Evolutionary conservation across 2,888 invertebrate genomes (phyloP).

Genomic region (Oscheius myriophilus): DNA sequence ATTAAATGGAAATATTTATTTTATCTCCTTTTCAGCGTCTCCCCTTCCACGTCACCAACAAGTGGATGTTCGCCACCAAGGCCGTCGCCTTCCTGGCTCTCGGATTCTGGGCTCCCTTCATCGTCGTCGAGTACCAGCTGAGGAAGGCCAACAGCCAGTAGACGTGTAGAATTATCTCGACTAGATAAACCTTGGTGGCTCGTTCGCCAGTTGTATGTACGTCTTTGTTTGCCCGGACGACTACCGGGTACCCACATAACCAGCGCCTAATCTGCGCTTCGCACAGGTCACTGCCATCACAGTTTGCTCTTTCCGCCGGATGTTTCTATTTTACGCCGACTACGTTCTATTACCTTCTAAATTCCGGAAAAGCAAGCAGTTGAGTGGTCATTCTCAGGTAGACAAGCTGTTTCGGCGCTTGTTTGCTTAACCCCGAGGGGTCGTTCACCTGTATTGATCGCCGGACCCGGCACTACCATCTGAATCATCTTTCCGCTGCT

Average conservation of each 20-base stretch:
- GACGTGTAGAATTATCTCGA: slow-evolving; percentile 27
- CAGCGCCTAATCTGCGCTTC: too few relatives aligned
- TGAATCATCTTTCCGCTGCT: slow-evolving; percentile 27
- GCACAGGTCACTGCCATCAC: too few relatives aligned
- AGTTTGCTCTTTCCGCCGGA: too few relatives aligned
- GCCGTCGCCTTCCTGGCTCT: slow-evolving; percentile 58
- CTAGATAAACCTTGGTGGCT: slow-evolving; percentile 16
- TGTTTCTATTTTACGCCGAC: too few relatives aligned
- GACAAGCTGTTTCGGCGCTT: slow-evolving; percentile 21
- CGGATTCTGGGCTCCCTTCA: slow-evolving; percentile 65
- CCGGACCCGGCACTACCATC: slow-evolving; percentile 9
- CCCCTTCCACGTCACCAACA: slow-evolving; percentile 61
- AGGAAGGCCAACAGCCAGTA: slow-evolving; percentile 62
- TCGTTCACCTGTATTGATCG: slow-evolving; percentile 27
- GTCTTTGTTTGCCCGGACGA: too few relatives aligned
- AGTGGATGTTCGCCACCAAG: slow-evolving; percentile 60
- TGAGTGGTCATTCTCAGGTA: too few relatives aligned
- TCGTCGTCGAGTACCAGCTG: slow-evolving; percentile 63
- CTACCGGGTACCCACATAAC: too few relatives aligned
- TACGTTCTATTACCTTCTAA: too few relatives aligned
- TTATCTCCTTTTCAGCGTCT: slow-evolving; percentile 51
- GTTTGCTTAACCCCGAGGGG: slow-evolving; percentile 19
- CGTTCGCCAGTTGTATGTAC: too few relatives aligned
- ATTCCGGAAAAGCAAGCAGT: too few relatives aligned
- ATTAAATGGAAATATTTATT: too few relatives aligned